Conservation (phyloP, 2,797 vertebrate species). For the Sebastes cheni region DNA sequence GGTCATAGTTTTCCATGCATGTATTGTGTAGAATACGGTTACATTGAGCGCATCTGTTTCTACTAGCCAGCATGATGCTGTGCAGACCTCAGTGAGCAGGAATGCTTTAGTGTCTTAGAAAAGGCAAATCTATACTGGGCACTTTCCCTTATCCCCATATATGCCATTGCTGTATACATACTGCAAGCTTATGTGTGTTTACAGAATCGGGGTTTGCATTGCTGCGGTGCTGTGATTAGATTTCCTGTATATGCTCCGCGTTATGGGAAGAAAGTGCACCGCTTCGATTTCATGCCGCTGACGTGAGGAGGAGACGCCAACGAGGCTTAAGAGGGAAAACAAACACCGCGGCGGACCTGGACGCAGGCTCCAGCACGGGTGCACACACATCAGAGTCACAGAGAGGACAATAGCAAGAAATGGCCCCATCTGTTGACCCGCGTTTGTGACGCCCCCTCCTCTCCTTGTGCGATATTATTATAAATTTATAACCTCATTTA, state of each 20-base stretch:
- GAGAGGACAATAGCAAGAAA: slow-evolving; percentile 7
- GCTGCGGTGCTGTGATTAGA: slow-evolving; percentile 64
- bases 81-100: slow-evolving; percentile 68
- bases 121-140: slow-evolving; percentile 57
- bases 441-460: slow-evolving; percentile 15
- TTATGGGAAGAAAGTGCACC: slow-evolving; percentile 53
- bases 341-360: slow-evolving; percentile 42
- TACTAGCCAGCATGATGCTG: slow-evolving; percentile 56
- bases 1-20: slow-evolving; percentile 20
- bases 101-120: slow-evolving; percentile 65
- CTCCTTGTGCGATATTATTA: slow-evolving; percentile 18
- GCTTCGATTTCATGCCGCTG: slow-evolving; percentile 52
- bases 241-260: slow-evolving; percentile 71
- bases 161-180: slow-evolving; percentile 35
- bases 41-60: slow-evolving; percentile 72
- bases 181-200: slow-evolving; percentile 62
- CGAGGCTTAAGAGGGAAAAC: slow-evolving; percentile 49
- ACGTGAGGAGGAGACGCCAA: slow-evolving; percentile 25
- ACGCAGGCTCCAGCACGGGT: slow-evolving; percentile 5
- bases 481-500: slow-evolving; percentile 52
- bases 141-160: slow-evolving; percentile 35
- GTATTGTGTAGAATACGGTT: slow-evolving; percentile 36
- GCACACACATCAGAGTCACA: slow-evolving; percentile 20
- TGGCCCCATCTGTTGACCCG: slow-evolving; percentile 34
- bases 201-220: slow-evolving; percentile 57